Base-by-base conservation (phyloP, 2,113 vertebrate species). In the Mugil cephalus region DNA sequence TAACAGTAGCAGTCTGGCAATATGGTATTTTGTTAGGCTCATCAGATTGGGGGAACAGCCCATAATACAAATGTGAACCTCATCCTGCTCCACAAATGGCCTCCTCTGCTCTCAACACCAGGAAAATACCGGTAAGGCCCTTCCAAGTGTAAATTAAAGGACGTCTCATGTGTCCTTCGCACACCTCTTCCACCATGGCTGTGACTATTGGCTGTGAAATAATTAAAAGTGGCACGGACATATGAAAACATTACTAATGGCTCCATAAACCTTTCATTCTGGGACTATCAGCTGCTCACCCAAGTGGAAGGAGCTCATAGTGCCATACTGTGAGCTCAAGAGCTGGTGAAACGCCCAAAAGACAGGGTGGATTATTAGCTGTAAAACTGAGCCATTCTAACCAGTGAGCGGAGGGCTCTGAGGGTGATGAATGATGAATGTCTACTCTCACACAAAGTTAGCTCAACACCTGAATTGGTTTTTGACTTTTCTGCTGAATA, bases 221-320 rank as follows among this genome's bases (percentile, higher is more conserved):
- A 83, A 90, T 88, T 89, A 86, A 85, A 87, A 86, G 60, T 79
- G 81, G 67, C 81, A 84, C 42, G 64, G 77, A 80, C 71, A 69
- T 89, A 87, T 82, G 82, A 80, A 89, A 89, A 85, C 69, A 63
- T 68, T 72, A 74, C 69, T 87, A 89, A 89, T 89, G 84, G 82
- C 55, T 84, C 64, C 19, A 81, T 89, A 88, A 90, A 87, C 64
- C 79, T 85, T 83, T 78, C 60, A 78, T 68, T 79, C 58, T 24
- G 19, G 63, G 70, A 66, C 75, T 79, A 82, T 83, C 83, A 82
- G 65, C 67, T 83, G 77, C 69, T 86, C 66, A 82, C 52, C 74
- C 77, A 52, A 70, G 84, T 80, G 81, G 58, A 88, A 77, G 63
- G 53, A 43, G 66, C 69, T 83, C 69, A 82, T 68, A 74, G 69